Conservation (phyloP, 37 sponge, comb jelly and placozoan genomes). For the Diacarnus erythraeanus region DNA sequence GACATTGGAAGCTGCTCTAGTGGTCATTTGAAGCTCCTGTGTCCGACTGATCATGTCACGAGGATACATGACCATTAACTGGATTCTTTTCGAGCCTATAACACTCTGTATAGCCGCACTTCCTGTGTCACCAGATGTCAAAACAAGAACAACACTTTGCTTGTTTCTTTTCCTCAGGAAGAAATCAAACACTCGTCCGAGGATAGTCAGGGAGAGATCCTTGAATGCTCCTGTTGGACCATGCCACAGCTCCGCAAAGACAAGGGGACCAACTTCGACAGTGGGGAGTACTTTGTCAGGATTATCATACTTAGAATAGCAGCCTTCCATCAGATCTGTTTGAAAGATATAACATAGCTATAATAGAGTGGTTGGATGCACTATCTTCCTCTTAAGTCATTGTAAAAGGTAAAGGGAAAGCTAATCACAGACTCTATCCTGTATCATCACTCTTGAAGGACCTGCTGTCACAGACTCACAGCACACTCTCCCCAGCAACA, state of each 20-base stretch:
- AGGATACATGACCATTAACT: constrained; percentile 63
- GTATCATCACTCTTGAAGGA: too few species aligned
- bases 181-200: constrained; percentile 39
- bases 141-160: constrained; percentile 33
- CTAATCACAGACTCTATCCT: too few species aligned
- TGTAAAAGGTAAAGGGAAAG: too few species aligned
- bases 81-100: constrained; percentile 13
- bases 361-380: too few species aligned
- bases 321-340: constrained; percentile 39
- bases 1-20: constrained; percentile 48
- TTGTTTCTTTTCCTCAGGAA: constrained; percentile 38
- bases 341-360: too few species aligned
- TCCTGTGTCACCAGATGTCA: constrained; percentile 79
- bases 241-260: constrained; percentile 67
- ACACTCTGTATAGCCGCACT: constrained; percentile 68
- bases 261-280: constrained; percentile 15
- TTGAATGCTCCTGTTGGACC: constrained; percentile 79
- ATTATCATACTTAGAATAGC: constrained; percentile 35
- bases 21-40: constrained; percentile 79
- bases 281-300: constrained; percentile 37
- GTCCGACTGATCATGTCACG: constrained; percentile 30
- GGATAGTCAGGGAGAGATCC: constrained; percentile 46
- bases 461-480: too few species aligned
- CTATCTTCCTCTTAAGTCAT: too few species aligned
- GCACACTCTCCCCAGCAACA: not conserved